phyloP scores from a whole-genome alignment of 2,797 vertebrate genomes.

The Sciaenops ocellatus region DNA sequence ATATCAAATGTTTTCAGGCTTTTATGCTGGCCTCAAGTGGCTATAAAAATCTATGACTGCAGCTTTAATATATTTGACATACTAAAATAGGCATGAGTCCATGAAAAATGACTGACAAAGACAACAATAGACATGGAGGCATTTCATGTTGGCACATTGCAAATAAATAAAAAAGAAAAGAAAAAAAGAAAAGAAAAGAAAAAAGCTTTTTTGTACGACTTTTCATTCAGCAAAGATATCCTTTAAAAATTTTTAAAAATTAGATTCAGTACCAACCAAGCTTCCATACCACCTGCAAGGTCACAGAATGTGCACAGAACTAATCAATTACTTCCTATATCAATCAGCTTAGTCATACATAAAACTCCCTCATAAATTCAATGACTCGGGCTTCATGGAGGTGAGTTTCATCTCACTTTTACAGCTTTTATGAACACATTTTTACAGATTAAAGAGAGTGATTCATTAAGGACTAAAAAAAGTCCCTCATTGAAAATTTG shows the following conservation, averaged over 20 bases:
- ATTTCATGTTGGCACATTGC: not conserved
- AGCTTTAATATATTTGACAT: not conserved
- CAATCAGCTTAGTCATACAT: not conserved
- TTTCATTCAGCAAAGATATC: not conserved
- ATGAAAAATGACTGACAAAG: not conserved
- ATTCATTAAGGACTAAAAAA: conserved; percentile 5
- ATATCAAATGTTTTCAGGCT: not conserved
- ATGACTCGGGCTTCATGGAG: not conserved
- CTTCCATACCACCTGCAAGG: not conserved
- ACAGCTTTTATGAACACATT: not conserved
- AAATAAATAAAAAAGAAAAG: not conserved
- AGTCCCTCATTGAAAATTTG: not conserved
- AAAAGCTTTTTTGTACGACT: too few species aligned
- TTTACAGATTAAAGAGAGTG: not conserved
- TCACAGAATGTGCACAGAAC: not conserved
- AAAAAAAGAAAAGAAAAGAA: not conserved
- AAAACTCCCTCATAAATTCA: conserved; percentile 6
- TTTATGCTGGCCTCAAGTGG: too few species aligned
- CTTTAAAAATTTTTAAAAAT: not conserved
- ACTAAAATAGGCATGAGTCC: not conserved
- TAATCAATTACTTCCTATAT: not conserved
- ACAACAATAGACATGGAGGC: not conserved
- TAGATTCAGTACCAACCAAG: not conserved
- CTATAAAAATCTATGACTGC: not conserved
- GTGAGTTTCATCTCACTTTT: not conserved